These are phyloP conservation scores for Doris montereyensis DNA, from an alignment of 2,888 invertebrate species.

Conservation along the genomic window DNA sequence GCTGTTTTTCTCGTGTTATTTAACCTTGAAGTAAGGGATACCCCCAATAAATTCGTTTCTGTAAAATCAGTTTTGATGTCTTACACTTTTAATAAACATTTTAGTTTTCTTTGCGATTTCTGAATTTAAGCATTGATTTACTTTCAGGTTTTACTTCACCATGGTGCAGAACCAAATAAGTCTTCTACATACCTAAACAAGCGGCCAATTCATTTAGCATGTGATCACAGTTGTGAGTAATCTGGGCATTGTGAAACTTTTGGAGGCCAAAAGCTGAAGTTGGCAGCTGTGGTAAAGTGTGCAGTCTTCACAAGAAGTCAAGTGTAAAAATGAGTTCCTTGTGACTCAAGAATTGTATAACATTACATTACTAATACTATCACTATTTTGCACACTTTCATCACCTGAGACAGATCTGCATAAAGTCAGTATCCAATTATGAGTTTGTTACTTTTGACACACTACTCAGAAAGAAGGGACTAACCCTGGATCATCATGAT, in stretches of 20 bases:
- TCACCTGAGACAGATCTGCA: neutral
- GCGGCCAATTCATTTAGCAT: constrained; percentile 45
- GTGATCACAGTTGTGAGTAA: constrained; percentile 41
- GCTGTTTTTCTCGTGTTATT: too few relatives aligned
- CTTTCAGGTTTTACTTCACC: constrained; percentile 40
- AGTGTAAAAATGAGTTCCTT: too few relatives aligned
- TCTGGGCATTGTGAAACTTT: constrained; percentile 38
- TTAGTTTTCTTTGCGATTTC: too few relatives aligned
- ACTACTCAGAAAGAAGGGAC: too few relatives aligned
- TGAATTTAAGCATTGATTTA: too few relatives aligned
- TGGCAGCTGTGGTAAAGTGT: constrained; percentile 36
- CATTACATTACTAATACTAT: too few relatives aligned
- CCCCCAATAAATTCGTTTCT: too few relatives aligned
- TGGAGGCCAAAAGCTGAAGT: constrained; percentile 37
- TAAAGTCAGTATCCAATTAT: neutral
- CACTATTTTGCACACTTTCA: neutral
- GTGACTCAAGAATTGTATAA: too few relatives aligned
- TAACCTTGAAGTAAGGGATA: too few relatives aligned
- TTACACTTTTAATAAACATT: too few relatives aligned
- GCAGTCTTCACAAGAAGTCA: neutral
- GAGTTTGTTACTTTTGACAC: neutral
- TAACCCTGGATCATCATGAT: too few relatives aligned
- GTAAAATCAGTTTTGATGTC: too few relatives aligned
- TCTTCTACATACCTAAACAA: constrained; percentile 22
- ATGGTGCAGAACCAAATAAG: constrained; percentile 41